phyloP scores from a whole-genome alignment of 1,140 invertebrate species.

The Macrocentrus cingulum region DNA sequence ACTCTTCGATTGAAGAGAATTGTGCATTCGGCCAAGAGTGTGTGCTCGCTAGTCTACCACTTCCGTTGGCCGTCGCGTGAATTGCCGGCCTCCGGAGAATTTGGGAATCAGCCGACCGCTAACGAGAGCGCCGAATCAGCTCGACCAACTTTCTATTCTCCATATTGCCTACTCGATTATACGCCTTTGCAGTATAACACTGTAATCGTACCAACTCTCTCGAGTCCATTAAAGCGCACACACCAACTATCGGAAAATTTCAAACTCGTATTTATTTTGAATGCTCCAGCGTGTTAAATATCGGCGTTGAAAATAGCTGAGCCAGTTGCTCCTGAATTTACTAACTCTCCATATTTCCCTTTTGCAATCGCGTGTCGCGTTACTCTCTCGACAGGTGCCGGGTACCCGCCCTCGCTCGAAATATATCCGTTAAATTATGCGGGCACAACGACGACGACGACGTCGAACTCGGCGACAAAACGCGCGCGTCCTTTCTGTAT shows the following conservation, averaged over 20 bases:
- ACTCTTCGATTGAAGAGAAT: conserved; percentile 33
- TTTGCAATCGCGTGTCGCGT: not conserved
- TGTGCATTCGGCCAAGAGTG: conserved; percentile 7
- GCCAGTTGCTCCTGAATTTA: conserved; percentile 20
- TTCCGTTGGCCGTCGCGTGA: conserved; percentile 30
- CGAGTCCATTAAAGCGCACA: conserved; percentile 5
- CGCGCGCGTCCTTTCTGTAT: conserved; percentile 7
- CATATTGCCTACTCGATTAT: not conserved
- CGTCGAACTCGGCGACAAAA: conserved; percentile 5
- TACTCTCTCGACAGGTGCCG: conserved; percentile 19
- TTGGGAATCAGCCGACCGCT: conserved; percentile 36
- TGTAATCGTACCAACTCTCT: conserved; percentile 6
- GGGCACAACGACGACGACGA: conserved; percentile 17
- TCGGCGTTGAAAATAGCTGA: conserved; percentile 3
- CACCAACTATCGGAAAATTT: not conserved
- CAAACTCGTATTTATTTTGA: not conserved
- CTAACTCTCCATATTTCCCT: conserved; percentile 6
- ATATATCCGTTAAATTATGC: conserved; percentile 30
- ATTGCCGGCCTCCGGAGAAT: conserved; percentile 26
- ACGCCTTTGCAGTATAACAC: not conserved
- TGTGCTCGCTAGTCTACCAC: conserved; percentile 17
- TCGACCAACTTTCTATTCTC: not conserved
- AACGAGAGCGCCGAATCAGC: conserved; percentile 30
- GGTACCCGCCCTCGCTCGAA: conserved; percentile 16
- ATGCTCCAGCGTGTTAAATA: not conserved